Evolutionary conservation across 37 sponge, comb jelly and placozoan genomes (phyloP).

Genomic region (Aphrocallistes beatrix): DNA sequence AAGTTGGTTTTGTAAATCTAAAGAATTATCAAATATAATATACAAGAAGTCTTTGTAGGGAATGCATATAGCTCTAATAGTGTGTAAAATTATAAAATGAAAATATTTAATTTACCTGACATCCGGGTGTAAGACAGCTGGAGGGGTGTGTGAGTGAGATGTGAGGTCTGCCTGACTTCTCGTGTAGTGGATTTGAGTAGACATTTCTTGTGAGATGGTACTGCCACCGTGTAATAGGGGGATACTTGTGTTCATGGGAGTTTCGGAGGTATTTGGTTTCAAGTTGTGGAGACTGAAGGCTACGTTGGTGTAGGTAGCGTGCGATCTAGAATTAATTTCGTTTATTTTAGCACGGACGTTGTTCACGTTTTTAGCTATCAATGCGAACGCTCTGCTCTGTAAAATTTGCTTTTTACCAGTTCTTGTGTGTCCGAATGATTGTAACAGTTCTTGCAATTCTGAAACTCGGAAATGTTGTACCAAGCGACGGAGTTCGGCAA

Average conservation of each 20-base stretch:
- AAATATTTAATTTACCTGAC: neutral
- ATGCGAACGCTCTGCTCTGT: conserved; percentile 21
- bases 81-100: too few relatives aligned
- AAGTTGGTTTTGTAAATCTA: neutral
- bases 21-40: neutral
- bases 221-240: neutral
- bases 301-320: neutral
- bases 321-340: neutral
- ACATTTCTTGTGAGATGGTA: neutral
- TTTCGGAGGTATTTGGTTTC: neutral
- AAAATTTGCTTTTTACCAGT: conserved; percentile 61
- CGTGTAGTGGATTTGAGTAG: neutral
- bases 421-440: conserved; percentile 26
- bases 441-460: conserved; percentile 66
- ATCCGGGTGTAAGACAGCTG: neutral
- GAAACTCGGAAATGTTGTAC: conserved; percentile 45
- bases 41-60: too few relatives aligned
- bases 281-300: neutral
- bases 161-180: neutral
- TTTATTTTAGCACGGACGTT: neutral
- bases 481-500: neutral
- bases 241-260: neutral
- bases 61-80: too few relatives aligned
- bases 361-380: neutral
- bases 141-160: neutral